Evolutionary conservation across 64 coral and sea anemone genomes (phyloP).

Genomic region (Anthopleura sola): DNA sequence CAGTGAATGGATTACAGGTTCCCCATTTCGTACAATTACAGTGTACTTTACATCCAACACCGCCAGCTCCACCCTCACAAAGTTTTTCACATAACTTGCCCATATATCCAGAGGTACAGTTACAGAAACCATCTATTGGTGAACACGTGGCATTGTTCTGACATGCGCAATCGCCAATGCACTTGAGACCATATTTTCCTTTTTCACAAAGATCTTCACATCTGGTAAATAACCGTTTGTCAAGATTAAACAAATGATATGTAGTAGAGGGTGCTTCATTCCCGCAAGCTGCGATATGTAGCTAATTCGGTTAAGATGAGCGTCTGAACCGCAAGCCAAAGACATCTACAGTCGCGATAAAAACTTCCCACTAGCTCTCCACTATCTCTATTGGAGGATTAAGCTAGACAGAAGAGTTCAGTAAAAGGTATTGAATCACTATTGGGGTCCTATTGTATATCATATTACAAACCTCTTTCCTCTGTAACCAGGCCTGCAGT

Average conservation of each 20-base stretch:
- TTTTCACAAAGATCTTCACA: constrained; percentile 48
- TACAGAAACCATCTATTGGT: constrained; percentile 64
- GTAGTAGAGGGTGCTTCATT: not conserved
- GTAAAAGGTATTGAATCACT: no score
- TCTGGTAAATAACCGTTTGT: constrained; percentile 4
- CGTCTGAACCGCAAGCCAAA: no score
- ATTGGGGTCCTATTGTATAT: no score
- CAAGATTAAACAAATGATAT: not conserved
- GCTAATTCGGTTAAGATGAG: no score
- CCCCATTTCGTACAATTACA: no score
- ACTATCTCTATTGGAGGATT: no score
- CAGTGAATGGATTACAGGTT: constrained; percentile 86
- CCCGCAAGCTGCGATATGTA: not conserved
- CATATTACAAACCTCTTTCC: constrained; percentile 31
- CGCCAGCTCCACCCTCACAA: constrained; percentile 40
- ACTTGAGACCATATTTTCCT: constrained; percentile 51
- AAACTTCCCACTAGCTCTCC: no score
- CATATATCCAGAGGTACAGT: constrained; percentile 71
- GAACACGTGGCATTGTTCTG: constrained; percentile 70
- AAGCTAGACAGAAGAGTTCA: no score
- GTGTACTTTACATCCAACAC: constrained; percentile 46
- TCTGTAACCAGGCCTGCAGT: constrained; percentile 63
- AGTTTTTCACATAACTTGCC: constrained; percentile 49
- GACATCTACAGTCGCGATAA: no score
- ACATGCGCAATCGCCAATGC: constrained; percentile 57